Percentiles rank a stretch among this genome's conserved stretches.
phyloP scores from a whole-genome alignment of 2,113 vertebrate genomes.

The Cyphomyrus discorhynchus region DNA sequence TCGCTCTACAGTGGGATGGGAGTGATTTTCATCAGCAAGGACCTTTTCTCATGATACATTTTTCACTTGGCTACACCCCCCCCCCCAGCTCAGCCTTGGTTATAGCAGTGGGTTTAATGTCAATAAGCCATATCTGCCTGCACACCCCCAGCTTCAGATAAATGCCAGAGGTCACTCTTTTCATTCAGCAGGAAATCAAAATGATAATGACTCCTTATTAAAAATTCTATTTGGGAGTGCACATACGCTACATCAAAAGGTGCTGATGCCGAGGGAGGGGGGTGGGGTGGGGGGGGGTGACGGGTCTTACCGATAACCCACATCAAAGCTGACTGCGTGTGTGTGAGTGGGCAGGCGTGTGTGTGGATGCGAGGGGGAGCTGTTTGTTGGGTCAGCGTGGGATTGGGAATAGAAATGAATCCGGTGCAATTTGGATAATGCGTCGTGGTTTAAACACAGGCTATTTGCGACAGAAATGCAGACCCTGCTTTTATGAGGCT shows the following conservation, averaged over 20 bases:
- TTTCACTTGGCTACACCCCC: slow-evolving; percentile 16
- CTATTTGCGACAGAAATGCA: slow-evolving; percentile 51
- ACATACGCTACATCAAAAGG: slow-evolving; percentile 61
- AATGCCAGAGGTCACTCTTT: slow-evolving; percentile 55
- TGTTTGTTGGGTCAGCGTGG: slow-evolving; percentile 9
- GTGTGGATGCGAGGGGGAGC: slow-evolving; percentile 26
- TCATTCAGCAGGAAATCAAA: slow-evolving; percentile 59
- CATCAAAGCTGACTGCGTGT: slow-evolving; percentile 51
- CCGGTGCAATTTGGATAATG: slow-evolving; percentile 55
- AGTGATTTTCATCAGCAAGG: slow-evolving; percentile 23
- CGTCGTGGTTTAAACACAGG: slow-evolving; percentile 51
- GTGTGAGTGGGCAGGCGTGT: slow-evolving; percentile 16
- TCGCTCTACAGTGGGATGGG: slow-evolving; percentile 3
- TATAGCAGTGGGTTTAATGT: slow-evolving; percentile 27
- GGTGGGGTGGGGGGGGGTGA: slow-evolving; percentile 25
- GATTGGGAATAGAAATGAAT: slow-evolving; percentile 54
- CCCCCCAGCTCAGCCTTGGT: slow-evolving; percentile 13
- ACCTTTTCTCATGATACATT: slow-evolving; percentile 12
- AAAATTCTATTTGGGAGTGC: slow-evolving; percentile 56
- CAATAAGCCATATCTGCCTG: slow-evolving; percentile 30
- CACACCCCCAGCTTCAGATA: slow-evolving; percentile 34
- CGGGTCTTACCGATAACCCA: slow-evolving; percentile 52
- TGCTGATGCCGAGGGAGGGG: slow-evolving; percentile 40
- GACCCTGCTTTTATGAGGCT: slow-evolving; percentile 45
- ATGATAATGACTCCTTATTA: slow-evolving; percentile 61